Evolutionary conservation across 2,113 vertebrate species (phyloP), one percentile per base, ranked within the genome.

Genomic region (Poecilia latipinna): DNA sequence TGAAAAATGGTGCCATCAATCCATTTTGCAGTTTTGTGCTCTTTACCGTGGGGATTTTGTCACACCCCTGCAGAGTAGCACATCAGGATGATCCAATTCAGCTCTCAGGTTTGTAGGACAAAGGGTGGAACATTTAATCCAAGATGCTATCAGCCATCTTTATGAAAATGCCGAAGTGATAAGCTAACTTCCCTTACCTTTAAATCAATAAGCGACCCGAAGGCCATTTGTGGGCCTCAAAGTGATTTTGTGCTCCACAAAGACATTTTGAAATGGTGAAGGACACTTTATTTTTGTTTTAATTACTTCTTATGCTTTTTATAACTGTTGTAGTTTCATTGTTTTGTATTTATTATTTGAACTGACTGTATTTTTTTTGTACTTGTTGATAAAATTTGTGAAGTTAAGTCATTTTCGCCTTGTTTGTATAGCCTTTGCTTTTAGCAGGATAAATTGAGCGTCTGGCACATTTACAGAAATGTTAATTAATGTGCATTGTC

Each of bases 1-100:
- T 86, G 75, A 86, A 80, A 80, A 83, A 86, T 67, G 70, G 66
- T 74, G 80, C 68, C 68, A 68, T 71, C 80, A 82, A 88, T 88
- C 72, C 81, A 86, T 87, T 84, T 83, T 70, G 69, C 78, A 88
- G 80, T 70, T 84, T 85, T 80, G 74, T 72, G 70, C 35, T 63
- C 78, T 74, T 78, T 81, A 61, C 84, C 72, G 79, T 77, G 65
- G 80, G 82, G 72, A 82, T 78, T 87, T 75, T 44, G 64, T 65
- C 32, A 26, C 48, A 63, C 42, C 65, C 26, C 65, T 78, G 33
- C 39, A 31, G 42, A 12, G 44, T n/a, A 35, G 61, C 75, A 72
- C 65, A 75, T 86, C 54, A 63, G 51, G 68, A 71, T 32, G 72
- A 77, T 87, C 67, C 76, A 42, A 35, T 78, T 73, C 71, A 75